Evolutionary conservation across 2,797 vertebrate species (phyloP), one percentile per base, ranked within the genome.

Genomic region (Notamacropus eugenii): DNA sequence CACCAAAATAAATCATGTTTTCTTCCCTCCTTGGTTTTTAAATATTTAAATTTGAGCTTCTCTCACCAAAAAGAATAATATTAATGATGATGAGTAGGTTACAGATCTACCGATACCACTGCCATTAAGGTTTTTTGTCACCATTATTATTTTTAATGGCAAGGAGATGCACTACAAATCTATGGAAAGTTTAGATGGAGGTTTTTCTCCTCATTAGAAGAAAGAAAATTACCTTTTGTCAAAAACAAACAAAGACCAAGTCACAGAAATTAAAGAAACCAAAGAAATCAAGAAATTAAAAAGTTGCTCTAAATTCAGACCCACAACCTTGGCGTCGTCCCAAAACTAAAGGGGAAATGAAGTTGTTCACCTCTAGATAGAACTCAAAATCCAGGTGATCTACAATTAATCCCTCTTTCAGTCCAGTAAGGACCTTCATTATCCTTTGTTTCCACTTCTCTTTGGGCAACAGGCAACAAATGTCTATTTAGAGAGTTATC

Each of bases 181-280:
- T 97, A 92, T 96, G 87, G 90, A 93, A 94, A 87, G 57, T 87
- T 94, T 93, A 92, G 14, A 40, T 74, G 16, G 92, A 62, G 54
- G 28, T 90, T 62, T 92, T 94, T 87, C 58, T 40, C 0, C 55
- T 40, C 46, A 34, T 95, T 55, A 93, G 94, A 96, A 95, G 93
- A 97, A 97, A 96, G 94, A 95, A 97, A 97, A 91, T 94, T 52
- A 57, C 58, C 59, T 97, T 95, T 95, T 94, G 95, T 93, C 46
- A 94, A 90, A 93, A 57, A 95, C 94, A 96, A 97, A 97, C 94
- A 98, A 28, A 91, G 90, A 62, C 16, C 95, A 94, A 96, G 93
- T 54, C 82, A 67, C 92, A 52, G 52, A 52, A 52, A 52, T 52
- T 52, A 52, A 52, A 52, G 52, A 52, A 52, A 52, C 52, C 52